Evolutionary conservation across 2,888 invertebrate genomes (phyloP).

Genomic region (Periphyllus acericola): DNA sequence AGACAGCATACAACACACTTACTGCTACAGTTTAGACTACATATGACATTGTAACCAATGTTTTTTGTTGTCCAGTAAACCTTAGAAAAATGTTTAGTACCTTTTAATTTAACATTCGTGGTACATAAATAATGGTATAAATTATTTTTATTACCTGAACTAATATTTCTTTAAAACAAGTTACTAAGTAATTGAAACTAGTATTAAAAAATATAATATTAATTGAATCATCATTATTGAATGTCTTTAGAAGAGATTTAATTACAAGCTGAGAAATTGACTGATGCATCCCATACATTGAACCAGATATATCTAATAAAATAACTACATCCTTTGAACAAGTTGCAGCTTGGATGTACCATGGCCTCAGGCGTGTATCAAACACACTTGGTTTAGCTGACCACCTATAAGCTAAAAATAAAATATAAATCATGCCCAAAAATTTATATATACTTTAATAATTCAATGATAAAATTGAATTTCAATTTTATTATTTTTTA

Average conservation of each 20-base stretch:
- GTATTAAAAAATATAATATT: constrained; percentile 86
- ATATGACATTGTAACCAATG: too few relatives aligned
- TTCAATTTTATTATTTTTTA: not conserved
- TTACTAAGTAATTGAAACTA: constrained; percentile 79
- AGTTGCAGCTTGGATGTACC: constrained; percentile 98
- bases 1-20: too few relatives aligned
- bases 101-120: not conserved
- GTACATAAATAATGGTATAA: not conserved
- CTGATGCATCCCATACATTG: constrained; percentile 87
- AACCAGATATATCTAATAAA: constrained; percentile 93
- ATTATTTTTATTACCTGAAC: constrained; percentile 72
- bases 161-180: constrained; percentile 83
- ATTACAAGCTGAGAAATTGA: constrained; percentile 87
- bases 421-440: not conserved
- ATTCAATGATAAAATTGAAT: not conserved
- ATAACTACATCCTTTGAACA: constrained; percentile 98
- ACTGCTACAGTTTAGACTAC: too few relatives aligned
- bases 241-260: constrained; percentile 87
- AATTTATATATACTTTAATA: not conserved
- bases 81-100: not conserved
- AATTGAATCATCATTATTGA: constrained; percentile 97
- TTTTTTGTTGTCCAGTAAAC: not conserved
- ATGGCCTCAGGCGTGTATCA: constrained; percentile 91
- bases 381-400: constrained; percentile 62
- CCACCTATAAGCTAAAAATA: constrained; percentile 62